Conservation (phyloP, 2,113 vertebrate species). For the Toxotes jaculatrix region DNA sequence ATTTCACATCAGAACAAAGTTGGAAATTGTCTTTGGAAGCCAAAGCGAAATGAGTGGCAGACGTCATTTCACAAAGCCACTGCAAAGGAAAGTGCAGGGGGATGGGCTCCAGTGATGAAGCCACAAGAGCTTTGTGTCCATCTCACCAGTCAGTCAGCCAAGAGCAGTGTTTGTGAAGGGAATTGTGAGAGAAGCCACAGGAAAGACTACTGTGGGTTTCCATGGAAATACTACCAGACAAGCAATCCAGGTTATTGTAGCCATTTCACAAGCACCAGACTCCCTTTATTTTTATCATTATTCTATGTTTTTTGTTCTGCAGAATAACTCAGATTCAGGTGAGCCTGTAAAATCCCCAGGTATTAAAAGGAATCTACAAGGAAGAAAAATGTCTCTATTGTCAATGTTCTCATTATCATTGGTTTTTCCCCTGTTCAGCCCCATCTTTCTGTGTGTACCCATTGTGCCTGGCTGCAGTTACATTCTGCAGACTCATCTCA, state of each 20-base stretch:
- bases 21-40: constrained; percentile 48
- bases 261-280: not conserved
- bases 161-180: constrained; percentile 65
- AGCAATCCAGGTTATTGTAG: not conserved
- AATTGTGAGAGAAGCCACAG: constrained; percentile 59
- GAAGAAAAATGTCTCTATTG: not conserved
- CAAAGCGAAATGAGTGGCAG: constrained; percentile 67
- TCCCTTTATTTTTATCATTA: not conserved
- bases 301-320: not conserved
- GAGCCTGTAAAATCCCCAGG: not conserved
- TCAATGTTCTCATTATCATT: not conserved
- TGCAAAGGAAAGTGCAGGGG: constrained; percentile 57
- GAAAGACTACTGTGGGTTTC: constrained; percentile 62
- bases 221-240: constrained; percentile 49
- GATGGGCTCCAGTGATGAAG: constrained; percentile 59
- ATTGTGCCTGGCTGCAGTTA: constrained; percentile 1
- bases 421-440: not conserved
- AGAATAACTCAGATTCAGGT: not conserved
- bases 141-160: constrained; percentile 57
- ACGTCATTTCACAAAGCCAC: constrained; percentile 64
- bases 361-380: constrained; percentile 4
- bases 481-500: constrained; percentile 1
- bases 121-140: constrained; percentile 65
- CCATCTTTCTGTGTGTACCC: not conserved
- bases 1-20: constrained; percentile 41